Percentiles rank a stretch among this genome's conserved stretches.
These are phyloP conservation scores for Danaus plexippus DNA, from an alignment of 1,140 invertebrate species.

Conservation along the genomic window DNA sequence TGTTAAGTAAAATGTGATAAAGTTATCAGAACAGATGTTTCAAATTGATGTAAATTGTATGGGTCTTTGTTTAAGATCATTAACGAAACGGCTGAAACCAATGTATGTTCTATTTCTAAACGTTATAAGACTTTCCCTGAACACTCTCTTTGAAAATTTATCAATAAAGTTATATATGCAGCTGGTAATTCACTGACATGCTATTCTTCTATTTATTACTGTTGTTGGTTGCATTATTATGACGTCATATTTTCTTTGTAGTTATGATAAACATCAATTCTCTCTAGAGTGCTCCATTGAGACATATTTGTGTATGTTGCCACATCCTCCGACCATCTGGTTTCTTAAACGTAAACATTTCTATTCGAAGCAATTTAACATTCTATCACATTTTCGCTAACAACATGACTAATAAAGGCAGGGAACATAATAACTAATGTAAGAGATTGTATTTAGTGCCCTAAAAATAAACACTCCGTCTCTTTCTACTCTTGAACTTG, in stretches of 20 bases:
- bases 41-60: background rate
- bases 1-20: constrained; percentile 1
- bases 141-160: too few species aligned
- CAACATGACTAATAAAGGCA: constrained; percentile 20
- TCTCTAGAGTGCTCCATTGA: constrained; percentile 4
- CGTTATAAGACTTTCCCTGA: too few species aligned
- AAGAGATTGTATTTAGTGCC: constrained; percentile 55
- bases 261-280: background rate
- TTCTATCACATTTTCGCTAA: constrained; percentile 17
- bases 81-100: too few species aligned
- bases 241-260: too few species aligned
- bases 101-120: too few species aligned
- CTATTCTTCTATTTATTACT: too few species aligned
- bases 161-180: too few species aligned
- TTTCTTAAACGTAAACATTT: constrained; percentile 3
- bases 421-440: constrained; percentile 35
- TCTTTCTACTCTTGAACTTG: constrained; percentile 63
- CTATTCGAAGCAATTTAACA: constrained; percentile 1
- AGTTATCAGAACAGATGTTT: constrained; percentile 6
- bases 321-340: constrained; percentile 12
- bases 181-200: too few species aligned
- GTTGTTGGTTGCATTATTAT: too few species aligned
- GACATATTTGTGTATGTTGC: constrained; percentile 11
- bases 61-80: too few species aligned
- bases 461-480: constrained; percentile 54